These are phyloP conservation scores for Drosophila kohkoa DNA, from an alignment of 1,140 invertebrate genomes.

Conservation along the genomic window DNA sequence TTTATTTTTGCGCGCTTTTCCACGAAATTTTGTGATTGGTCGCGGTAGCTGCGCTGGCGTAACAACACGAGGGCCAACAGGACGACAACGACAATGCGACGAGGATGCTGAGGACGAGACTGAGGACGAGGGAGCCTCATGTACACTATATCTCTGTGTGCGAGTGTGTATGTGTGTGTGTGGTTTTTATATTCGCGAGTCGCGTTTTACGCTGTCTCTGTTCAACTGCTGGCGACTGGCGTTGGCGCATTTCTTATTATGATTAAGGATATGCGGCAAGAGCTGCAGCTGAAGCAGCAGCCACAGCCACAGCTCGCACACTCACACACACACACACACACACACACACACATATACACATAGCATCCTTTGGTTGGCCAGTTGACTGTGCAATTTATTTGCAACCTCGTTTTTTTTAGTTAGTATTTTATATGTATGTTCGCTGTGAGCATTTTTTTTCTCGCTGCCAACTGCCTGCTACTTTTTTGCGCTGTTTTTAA, in stretches of 20 bases:
- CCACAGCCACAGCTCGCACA: slow-evolving; percentile 8
- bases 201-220: slow-evolving; percentile 72
- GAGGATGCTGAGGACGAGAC: slow-evolving; percentile 34
- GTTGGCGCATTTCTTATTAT: slow-evolving; percentile 82
- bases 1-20: slow-evolving; percentile 82
- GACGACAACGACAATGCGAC: slow-evolving; percentile 53
- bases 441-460: slow-evolving; percentile 1
- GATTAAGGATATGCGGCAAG: slow-evolving; percentile 69
- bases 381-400: slow-evolving; percentile 67
- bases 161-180: slow-evolving; percentile 27
- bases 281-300: slow-evolving; percentile 33
- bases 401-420: slow-evolving; percentile 8
- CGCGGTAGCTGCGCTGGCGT: slow-evolving; percentile 74
- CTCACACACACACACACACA: neutral
- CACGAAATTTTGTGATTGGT: slow-evolving; percentile 83
- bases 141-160: neutral
- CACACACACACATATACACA: slow-evolving; percentile 1
- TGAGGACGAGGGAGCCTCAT: slow-evolving; percentile 53
- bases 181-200: slow-evolving; percentile 67
- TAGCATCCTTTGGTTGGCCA: slow-evolving; percentile 53
- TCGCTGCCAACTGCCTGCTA: slow-evolving; percentile 52
- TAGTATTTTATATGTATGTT: slow-evolving; percentile 9
- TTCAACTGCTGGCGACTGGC: slow-evolving; percentile 50
- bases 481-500: slow-evolving; percentile 64
- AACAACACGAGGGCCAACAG: slow-evolving; percentile 59